phyloP scores from a whole-genome alignment of 2,797 vertebrate genomes.

The Scleropages formosus region DNA sequence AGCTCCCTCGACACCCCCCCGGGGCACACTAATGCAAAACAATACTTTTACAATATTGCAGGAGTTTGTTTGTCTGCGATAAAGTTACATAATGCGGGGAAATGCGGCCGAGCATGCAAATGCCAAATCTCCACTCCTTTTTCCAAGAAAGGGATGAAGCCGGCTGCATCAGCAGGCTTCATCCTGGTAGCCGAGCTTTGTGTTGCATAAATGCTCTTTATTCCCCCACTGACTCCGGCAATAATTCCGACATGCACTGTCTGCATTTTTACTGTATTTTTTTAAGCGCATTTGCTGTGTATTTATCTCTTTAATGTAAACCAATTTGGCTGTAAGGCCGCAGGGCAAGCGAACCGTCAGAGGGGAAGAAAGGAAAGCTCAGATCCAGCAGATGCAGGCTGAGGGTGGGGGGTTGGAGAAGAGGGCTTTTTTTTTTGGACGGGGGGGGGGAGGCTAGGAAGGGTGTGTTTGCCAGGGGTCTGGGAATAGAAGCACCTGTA shows the following conservation, averaged over 20 bases:
- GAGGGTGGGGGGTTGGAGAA: slow-evolving; percentile 44
- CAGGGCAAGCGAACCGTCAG: slow-evolving; percentile 63
- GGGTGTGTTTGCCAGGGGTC: slow-evolving; percentile 25
- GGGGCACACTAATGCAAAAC: slow-evolving; percentile 53
- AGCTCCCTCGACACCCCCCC: neutral
- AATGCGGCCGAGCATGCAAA: slow-evolving; percentile 73
- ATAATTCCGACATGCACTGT: slow-evolving; percentile 81
- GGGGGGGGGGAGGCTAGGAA: slow-evolving; percentile 40
- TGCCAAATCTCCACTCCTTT: slow-evolving; percentile 65
- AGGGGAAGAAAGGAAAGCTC: slow-evolving; percentile 68
- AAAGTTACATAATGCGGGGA: slow-evolving; percentile 74
- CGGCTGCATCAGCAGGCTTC: slow-evolving; percentile 71
- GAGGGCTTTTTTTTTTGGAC: slow-evolving; percentile 52
- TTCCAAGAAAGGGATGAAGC: slow-evolving; percentile 69
- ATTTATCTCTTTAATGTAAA: slow-evolving; percentile 82
- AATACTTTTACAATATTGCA: slow-evolving; percentile 65
- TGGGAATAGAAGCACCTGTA: slow-evolving; percentile 62
- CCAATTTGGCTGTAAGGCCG: slow-evolving; percentile 79
- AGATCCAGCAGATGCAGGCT: slow-evolving; percentile 69
- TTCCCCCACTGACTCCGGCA: slow-evolving; percentile 68
- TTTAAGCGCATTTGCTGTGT: slow-evolving; percentile 81
- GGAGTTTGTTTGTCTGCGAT: slow-evolving; percentile 67
- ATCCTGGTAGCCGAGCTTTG: slow-evolving; percentile 66
- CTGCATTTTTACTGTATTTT: slow-evolving; percentile 79
- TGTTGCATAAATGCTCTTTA: slow-evolving; percentile 66